A percentile compares a stretch with the other conserved stretches of the same genome.
Evolutionary conservation across 2,113 vertebrate genomes (phyloP).

Genomic region (Blennius ocellaris): DNA sequence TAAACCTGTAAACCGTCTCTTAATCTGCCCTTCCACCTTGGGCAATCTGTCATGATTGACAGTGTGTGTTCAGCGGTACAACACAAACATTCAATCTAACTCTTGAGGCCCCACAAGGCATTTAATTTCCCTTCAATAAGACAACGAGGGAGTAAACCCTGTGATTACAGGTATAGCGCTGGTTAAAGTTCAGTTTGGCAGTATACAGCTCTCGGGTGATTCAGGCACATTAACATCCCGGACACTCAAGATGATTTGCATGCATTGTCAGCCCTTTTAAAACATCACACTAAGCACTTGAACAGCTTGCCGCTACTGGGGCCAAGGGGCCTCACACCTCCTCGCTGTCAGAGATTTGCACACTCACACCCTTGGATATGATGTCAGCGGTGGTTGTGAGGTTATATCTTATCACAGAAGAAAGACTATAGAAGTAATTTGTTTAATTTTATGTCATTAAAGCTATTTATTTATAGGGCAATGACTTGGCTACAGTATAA

Average conservation of each 20-base stretch:
- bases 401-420: conserved; percentile 51
- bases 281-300: conserved; percentile 69
- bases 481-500: conserved; percentile 9
- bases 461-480: conserved; percentile 11
- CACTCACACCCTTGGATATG: conserved; percentile 56
- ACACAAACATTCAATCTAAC: conserved; percentile 76
- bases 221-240: conserved; percentile 72
- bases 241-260: conserved; percentile 75
- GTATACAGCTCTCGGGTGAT: conserved; percentile 68
- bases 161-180: conserved; percentile 74
- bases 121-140: conserved; percentile 70
- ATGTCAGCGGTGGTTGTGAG: conserved; percentile 27
- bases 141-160: conserved; percentile 64
- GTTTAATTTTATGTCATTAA: conserved; percentile 52
- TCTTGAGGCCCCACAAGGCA: conserved; percentile 60
- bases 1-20: conserved; percentile 65
- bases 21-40: conserved; percentile 75
- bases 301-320: conserved; percentile 70
- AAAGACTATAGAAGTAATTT: conserved; percentile 35
- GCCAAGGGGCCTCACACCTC: conserved; percentile 66
- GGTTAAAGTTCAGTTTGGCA: conserved; percentile 71
- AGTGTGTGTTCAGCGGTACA: conserved; percentile 72
- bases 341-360: conserved; percentile 69
- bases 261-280: conserved; percentile 76
- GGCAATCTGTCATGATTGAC: conserved; percentile 76